Percentiles rank a stretch among this genome's conserved stretches.
These are phyloP conservation scores for Callorhinus ursinus DNA, from an alignment of 2,113 vertebrate genomes.

Conservation along the genomic window DNA sequence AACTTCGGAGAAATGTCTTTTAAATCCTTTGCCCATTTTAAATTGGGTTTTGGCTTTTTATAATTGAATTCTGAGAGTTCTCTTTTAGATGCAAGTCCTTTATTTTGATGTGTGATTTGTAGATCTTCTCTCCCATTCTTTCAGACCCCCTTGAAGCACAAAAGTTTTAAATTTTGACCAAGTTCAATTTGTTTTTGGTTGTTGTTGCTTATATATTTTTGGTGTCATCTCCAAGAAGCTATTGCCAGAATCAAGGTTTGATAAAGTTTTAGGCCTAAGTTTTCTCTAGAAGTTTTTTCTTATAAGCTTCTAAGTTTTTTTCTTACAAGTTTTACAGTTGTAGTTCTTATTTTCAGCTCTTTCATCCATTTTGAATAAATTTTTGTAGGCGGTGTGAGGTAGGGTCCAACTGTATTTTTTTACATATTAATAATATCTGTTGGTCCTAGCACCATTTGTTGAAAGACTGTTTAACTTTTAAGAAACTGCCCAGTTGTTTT, in stretches of 20 bases:
- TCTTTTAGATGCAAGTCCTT: background rate
- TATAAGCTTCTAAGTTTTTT: background rate
- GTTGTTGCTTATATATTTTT: background rate
- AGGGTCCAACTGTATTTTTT: background rate
- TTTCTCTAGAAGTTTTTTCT: background rate
- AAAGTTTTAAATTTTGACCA: background rate
- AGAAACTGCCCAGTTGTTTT: background rate
- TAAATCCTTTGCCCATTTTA: background rate
- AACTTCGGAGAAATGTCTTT: background rate
- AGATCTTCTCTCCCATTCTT: background rate
- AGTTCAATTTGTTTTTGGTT: background rate
- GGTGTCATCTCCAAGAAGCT: background rate
- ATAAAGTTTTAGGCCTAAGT: background rate
- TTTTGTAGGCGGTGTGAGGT: background rate
- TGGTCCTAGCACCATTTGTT: background rate
- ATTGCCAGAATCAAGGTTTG: background rate
- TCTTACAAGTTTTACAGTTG: background rate
- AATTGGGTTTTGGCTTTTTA: background rate
- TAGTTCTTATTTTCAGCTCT: background rate
- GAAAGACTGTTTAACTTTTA: background rate
- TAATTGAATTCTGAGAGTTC: background rate
- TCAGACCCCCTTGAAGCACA: background rate
- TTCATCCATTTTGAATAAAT: background rate
- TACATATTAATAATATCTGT: background rate
- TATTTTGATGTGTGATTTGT: background rate